Conservation (phyloP, 2,113 vertebrate genomes). For the Arenaria interpres region DNA sequence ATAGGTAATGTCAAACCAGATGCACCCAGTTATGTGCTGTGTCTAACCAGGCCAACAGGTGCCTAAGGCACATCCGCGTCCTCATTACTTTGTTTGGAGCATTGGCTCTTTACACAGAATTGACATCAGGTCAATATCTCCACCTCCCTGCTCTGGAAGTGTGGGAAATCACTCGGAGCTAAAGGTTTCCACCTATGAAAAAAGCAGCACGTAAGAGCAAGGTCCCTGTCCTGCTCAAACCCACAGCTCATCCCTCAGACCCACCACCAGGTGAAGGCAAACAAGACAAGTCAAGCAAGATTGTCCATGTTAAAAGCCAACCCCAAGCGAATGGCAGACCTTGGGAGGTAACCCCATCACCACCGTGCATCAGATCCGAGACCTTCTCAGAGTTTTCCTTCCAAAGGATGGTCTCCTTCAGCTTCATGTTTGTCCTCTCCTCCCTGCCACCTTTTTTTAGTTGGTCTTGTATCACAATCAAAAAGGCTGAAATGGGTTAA, state of each 20-base stretch:
- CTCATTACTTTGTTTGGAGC: not conserved
- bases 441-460: not conserved
- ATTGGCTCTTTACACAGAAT: not conserved
- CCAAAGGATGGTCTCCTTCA: not conserved
- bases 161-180: not conserved
- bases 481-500: not conserved
- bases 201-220: not conserved
- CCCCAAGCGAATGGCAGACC: not conserved
- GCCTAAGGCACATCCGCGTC: conserved; percentile 1
- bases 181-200: not conserved
- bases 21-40: not conserved
- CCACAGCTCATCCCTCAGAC: not conserved
- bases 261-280: not conserved
- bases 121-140: not conserved
- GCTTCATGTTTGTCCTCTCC: not conserved
- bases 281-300: not conserved
- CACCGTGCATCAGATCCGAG: not conserved
- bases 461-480: not conserved
- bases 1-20: not conserved
- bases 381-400: not conserved
- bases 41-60: conserved; percentile 49
- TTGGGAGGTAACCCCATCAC: not conserved
- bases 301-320: rapidly evolving
- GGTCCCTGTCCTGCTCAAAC: not conserved
- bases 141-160: not conserved